phyloP scores from a whole-genome alignment of 2,113 vertebrate genomes.

The Peucedramus taeniatus region DNA sequence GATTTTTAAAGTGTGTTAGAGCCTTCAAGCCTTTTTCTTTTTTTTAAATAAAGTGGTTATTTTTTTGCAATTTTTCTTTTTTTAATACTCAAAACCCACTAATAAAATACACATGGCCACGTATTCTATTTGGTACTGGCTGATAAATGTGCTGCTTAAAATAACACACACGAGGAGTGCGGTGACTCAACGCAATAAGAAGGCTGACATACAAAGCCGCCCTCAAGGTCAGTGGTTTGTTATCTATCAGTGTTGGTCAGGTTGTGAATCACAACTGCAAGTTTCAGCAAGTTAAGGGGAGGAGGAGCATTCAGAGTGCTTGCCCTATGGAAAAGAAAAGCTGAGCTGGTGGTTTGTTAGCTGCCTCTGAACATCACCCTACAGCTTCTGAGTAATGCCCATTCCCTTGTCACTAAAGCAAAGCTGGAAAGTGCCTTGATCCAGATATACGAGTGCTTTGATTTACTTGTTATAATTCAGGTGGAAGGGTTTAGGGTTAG shows the following conservation, averaged over 20 bases:
- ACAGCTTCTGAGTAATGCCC: constrained; percentile 19
- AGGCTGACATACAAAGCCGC: constrained; percentile 45
- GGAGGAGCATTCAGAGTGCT: neutral
- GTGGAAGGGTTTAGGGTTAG: constrained; percentile 52
- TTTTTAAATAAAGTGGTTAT: neutral
- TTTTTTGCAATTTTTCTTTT: neutral
- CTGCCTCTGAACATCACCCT: neutral
- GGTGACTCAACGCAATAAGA: neutral
- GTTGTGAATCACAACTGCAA: constrained; percentile 63
- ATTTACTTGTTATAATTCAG: constrained; percentile 59
- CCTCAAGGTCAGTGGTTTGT: constrained; percentile 38
- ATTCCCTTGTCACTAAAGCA: neutral
- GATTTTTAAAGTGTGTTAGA: neutral
- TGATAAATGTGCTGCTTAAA: constrained; percentile 34
- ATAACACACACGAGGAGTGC: neutral
- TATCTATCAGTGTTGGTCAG: constrained; percentile 62
- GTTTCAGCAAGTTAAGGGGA: constrained; percentile 42
- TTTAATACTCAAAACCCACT: neutral
- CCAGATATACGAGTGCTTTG: constrained; percentile 7
- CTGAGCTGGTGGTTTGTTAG: constrained; percentile 15
- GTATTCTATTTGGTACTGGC: constrained; percentile 6
- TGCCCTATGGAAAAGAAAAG: constrained; percentile 17
- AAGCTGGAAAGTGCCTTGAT: constrained; percentile 37
- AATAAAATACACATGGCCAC: constrained; percentile 17
- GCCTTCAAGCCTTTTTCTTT: neutral